Percentiles rank a stretch among this genome's conserved stretches.
Evolutionary conservation across 2,888 invertebrate genomes (phyloP).

Genomic region (Pollenia griseotomentosa): DNA sequence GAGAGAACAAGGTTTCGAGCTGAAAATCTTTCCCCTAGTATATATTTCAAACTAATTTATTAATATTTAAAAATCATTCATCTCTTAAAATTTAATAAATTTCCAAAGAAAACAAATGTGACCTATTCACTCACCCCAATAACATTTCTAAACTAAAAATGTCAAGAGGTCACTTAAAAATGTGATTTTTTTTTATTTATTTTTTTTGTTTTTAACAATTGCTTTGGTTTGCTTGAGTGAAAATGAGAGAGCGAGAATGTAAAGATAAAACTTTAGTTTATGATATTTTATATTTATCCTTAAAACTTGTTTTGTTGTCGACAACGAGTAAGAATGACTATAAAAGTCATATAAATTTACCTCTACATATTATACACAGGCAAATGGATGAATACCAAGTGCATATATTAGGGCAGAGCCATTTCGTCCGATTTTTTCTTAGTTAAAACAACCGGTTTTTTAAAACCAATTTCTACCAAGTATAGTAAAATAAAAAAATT

Average conservation of each 20-base stretch:
- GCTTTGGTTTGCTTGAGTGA: not conserved
- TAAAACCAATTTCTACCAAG: too few relatives aligned
- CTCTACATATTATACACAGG: not conserved
- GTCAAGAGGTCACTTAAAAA: conserved; percentile 48
- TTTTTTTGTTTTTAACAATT: conserved; percentile 29
- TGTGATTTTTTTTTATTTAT: not conserved
- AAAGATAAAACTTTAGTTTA: conserved; percentile 15
- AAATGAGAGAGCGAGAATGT: not conserved
- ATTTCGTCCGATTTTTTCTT: not conserved
- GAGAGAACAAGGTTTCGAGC: too few relatives aligned
- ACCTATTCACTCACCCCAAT: not conserved
- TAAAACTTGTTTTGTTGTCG: conserved; percentile 1
- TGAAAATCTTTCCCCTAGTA: too few relatives aligned
- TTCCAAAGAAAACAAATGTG: not conserved
- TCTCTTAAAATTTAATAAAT: not conserved
- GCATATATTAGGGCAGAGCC: not conserved
- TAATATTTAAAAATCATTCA: not conserved
- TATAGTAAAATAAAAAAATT: too few relatives aligned
- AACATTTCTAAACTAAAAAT: conserved; percentile 29
- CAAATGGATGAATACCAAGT: not conserved
- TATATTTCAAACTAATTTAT: not conserved
- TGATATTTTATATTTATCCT: not conserved
- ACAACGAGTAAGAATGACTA: conserved; percentile 15
- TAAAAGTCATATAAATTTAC: not conserved
- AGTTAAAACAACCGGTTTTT: not conserved